Evolutionary conservation across 2,797 vertebrate species (phyloP).

Genomic region (Malurus splendens): DNA sequence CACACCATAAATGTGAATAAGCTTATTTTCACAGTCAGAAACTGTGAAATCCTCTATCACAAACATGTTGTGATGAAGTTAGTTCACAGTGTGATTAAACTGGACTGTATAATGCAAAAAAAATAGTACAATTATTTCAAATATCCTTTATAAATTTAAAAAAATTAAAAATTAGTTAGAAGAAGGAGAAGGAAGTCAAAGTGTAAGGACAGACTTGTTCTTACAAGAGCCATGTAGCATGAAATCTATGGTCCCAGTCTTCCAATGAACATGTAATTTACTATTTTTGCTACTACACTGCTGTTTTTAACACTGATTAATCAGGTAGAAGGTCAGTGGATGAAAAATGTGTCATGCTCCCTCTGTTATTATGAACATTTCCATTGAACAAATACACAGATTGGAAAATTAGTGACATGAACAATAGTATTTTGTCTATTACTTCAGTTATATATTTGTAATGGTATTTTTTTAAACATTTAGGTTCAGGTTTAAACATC

Average conservation of each 20-base stretch:
- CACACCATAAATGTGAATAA: background rate
- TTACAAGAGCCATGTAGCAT: accelerated
- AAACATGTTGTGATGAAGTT: background rate
- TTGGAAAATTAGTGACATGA: background rate
- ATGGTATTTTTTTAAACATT: background rate
- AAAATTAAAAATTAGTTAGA: background rate
- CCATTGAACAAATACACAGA: background rate
- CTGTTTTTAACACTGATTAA: background rate
- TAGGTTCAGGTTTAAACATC: background rate
- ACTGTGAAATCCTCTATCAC: background rate
- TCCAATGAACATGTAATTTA: background rate
- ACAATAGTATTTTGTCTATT: background rate
- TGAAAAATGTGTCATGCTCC: background rate
- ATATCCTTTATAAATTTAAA: background rate
- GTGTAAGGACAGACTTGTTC: background rate
- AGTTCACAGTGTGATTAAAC: background rate
- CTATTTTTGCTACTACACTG: background rate
- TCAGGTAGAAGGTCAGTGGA: background rate
- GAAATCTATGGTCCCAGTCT: background rate
- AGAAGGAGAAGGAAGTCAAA: background rate
- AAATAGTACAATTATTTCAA: background rate
- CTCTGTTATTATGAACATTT: background rate
- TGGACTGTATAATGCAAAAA: background rate
- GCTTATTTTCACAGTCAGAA: background rate
- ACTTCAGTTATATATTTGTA: background rate